Conservation (phyloP, 2,888 invertebrate species). For the Campaea margaritaria region DNA sequence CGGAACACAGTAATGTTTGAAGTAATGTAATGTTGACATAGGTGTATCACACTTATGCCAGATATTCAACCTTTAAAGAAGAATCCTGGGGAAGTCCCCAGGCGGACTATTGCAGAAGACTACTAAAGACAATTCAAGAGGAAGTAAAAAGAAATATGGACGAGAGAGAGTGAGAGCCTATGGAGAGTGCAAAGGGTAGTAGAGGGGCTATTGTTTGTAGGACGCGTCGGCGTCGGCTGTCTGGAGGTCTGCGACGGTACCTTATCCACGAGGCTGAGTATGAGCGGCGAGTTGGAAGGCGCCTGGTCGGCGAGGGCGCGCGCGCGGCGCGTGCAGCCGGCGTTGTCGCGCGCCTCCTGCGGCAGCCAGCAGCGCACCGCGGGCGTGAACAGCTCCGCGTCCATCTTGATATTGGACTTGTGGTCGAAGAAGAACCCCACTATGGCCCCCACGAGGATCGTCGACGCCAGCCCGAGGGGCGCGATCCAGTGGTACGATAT, state of each 20-base stretch:
- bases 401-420: conserved; percentile 56
- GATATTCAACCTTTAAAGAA: too few species aligned
- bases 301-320: conserved; percentile 36
- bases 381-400: conserved; percentile 75
- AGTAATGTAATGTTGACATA: too few species aligned
- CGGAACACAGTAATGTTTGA: too few species aligned
- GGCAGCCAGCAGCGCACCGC: conserved; percentile 68
- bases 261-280: conserved; percentile 45
- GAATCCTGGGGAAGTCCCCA: too few species aligned
- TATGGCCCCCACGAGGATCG: conserved; percentile 88
- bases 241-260: neutral
- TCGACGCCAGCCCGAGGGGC: conserved; percentile 88
- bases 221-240: neutral
- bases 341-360: conserved; percentile 56
- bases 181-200: too few species aligned
- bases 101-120: too few species aligned
- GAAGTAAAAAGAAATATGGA: too few species aligned
- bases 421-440: conserved; percentile 79
- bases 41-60: too few species aligned
- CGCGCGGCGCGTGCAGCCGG: conserved; percentile 53
- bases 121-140: too few species aligned
- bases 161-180: too few species aligned
- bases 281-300: conserved; percentile 64
- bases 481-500: conserved; percentile 94
- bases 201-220: too few species aligned